These are phyloP conservation scores for Myrmecophaga tridactyla DNA, from an alignment of 2,113 vertebrate genomes.

Conservation along the genomic window DNA sequence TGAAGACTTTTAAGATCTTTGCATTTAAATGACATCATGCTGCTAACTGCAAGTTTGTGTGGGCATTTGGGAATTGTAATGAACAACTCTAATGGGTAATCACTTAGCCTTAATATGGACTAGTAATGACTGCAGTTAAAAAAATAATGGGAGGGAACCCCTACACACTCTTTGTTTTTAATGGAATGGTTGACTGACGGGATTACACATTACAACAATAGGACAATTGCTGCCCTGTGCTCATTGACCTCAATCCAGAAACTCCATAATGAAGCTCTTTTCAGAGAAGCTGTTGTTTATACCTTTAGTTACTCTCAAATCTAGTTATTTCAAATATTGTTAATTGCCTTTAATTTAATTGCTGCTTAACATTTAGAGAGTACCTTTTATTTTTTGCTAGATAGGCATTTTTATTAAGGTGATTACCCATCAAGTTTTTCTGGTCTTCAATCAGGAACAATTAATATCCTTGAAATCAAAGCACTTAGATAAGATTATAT, in stretches of 20 bases:
- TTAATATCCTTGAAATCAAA: background rate
- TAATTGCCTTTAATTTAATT: background rate
- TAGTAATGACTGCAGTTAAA: conserved; percentile 36
- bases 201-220: background rate
- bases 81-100: conserved; percentile 29
- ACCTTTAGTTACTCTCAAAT: background rate
- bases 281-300: background rate
- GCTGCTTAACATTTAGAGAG: conserved; percentile 1
- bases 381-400: background rate
- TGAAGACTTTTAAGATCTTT: conserved; percentile 5
- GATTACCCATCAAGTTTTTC: background rate
- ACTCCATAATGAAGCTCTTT: background rate
- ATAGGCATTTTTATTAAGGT: background rate
- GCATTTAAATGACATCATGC: conserved; percentile 41
- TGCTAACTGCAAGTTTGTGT: background rate
- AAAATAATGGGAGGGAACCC: background rate
- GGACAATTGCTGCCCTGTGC: background rate
- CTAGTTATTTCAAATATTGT: background rate
- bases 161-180: conserved; percentile 52
- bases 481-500: background rate
- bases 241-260: conserved; percentile 30
- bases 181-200: conserved; percentile 39
- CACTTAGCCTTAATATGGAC: conserved; percentile 38
- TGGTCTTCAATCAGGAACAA: background rate
- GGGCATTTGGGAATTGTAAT: background rate